Base-by-base conservation (phyloP, 2,888 invertebrate species). In the Idaea straminata region DNA sequence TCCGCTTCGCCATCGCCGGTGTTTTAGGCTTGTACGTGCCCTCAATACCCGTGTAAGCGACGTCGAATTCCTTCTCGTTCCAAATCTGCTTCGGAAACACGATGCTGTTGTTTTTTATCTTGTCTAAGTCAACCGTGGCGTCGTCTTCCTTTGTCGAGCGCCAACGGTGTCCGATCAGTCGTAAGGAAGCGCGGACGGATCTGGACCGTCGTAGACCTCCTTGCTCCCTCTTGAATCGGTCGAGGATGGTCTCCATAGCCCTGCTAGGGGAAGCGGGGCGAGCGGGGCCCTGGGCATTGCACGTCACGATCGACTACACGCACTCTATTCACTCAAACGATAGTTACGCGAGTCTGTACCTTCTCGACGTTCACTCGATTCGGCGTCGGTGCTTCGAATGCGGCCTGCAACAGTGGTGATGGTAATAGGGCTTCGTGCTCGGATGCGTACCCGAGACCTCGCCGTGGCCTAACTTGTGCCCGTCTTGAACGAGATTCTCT, bases 131-230 rank as follows among this genome's bases (percentile, higher is more conserved):
- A 57, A 87, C 88, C 47, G 82, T 69, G 13, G 84, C 71, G 66
- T 87, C 87, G 62, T 90, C 92, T 74, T 91, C 92, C 70, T 90
- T 91, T 64, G 80, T 82, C 61, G 90, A 85, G 75, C 94, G 93
- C 89, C 95, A 94, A 83, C 95, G 94, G 77, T 94, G 93, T 69
- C 95, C 94, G 68, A 96, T 94, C 82, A 95, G 85, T 73, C 95
- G 94, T 74, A 96, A 87, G 74, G 96, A 96, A 74, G 95, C 95
- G 77, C 96, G 94, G 82, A 96, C 95, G 72, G 96, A 95, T 84
- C 95, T 94, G 73, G 95, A 94, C 74, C 96, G 94, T 73, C 95
- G 94, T 76, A 91, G 79, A 69, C 88, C 91, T 80, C 89, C 89
- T 81, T 90, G 90, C 84, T 92, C 92, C 82, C 87, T 86, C 85